Evolutionary conservation across 2,113 vertebrate species (phyloP), one percentile per base, ranked within the genome.

Genomic region (Turnix velox): DNA sequence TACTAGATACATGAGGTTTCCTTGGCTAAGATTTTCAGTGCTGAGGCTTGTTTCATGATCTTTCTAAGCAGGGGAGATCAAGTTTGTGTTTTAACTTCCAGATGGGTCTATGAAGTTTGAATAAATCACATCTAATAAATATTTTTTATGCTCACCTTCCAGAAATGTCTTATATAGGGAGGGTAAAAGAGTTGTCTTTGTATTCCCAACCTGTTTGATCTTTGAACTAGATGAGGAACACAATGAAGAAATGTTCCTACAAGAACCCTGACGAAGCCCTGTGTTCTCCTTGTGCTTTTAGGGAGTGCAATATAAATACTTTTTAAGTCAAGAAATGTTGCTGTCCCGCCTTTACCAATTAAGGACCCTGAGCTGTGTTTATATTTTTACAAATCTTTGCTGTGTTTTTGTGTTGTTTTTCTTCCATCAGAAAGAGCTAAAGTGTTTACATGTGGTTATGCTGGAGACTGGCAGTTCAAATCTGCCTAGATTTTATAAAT

Each of bases 151-250:
- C 92, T 83, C 43, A 35, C 63, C 75, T 92, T 59, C 76, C 68
- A 63, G 42, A 76, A 69, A 12, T 17, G 28, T 61, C 76, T 61
- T 79, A 25, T 42, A 16, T 45, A 78, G 77, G 35, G 63, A 55
- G 67, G 19, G 40, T 58, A 14, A 62, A 86, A 49, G 40, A 51
- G 31, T 65, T 90, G 74, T 40, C 52, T 74, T 71, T 52, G 15
- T 42, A 19, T 55, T 72, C 39, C 65, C 55, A 28, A 9, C 73
- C 49, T 3, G 3, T 6, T 22, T 52, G 57, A 22, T 33, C 86
- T 93, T 94, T 92, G 88, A 89, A 75, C 88, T 61, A 37, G 59
- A 63, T n/a, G 48, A 8, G 51, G 81, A 89, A 78, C 77, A 78
- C 80, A 75, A 51, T 68, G 7, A 88, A 92, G 67, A 93, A 90